A percentile compares a stretch with the other conserved stretches of the same genome.
Conservation (phyloP, 2,797 vertebrate species). For the Leuciscus waleckii region DNA sequence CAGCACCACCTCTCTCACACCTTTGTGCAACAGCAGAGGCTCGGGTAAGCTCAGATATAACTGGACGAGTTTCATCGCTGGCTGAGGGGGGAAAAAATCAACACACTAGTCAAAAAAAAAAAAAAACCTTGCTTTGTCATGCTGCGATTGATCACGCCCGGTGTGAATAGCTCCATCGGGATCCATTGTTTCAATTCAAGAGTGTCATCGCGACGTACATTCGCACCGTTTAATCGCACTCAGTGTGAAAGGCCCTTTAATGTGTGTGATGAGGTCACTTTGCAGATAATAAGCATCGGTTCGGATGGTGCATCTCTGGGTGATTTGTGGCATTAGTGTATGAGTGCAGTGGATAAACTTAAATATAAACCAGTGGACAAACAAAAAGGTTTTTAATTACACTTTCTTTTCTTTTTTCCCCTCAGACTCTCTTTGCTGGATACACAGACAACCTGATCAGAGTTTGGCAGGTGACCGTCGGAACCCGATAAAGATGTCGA, state of each 20-base stretch:
- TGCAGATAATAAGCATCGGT: conserved; percentile 1
- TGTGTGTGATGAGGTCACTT: not conserved
- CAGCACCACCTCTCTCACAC: too few relatives aligned
- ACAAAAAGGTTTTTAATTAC: not conserved
- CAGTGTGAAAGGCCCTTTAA: not conserved
- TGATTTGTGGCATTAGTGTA: not conserved
- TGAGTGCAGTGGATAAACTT: conserved; percentile 12
- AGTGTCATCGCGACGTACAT: not conserved
- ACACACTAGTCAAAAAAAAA: too few relatives aligned
- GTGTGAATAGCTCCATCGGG: not conserved
- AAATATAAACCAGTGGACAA: conserved; percentile 25
- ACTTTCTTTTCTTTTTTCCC: not conserved
- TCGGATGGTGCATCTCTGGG: conserved; percentile 3
- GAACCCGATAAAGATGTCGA: conserved; percentile 83
- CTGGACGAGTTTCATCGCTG: not conserved
- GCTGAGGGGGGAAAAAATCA: too few relatives aligned
- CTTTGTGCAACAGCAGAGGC: too few relatives aligned
- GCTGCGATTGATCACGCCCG: not conserved
- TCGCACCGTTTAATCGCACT: not conserved
- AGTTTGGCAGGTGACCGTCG: conserved; percentile 98
- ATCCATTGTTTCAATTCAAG: not conserved
- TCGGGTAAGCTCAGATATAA: too few relatives aligned
- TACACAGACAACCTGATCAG: conserved; percentile 97
- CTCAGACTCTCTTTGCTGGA: conserved; percentile 91
- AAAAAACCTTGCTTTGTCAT: not conserved